Evolutionary conservation across 2,888 invertebrate species (phyloP).

Genomic region (Lamellibrachia satsuma): DNA sequence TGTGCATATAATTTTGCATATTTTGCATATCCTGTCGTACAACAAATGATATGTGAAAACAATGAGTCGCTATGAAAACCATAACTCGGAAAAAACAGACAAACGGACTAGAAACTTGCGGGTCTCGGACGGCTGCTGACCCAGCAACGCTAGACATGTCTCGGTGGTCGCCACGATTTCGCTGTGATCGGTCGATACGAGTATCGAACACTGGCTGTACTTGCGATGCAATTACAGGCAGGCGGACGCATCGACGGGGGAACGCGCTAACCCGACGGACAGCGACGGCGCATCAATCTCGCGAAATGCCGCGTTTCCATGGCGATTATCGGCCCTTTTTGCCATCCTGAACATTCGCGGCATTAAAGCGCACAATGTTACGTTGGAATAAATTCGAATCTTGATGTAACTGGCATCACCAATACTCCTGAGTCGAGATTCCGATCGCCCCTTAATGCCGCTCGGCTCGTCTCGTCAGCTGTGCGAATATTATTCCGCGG

Average conservation of each 20-base stretch:
- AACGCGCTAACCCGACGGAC: neutral
- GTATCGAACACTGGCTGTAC: neutral
- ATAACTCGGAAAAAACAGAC: neutral
- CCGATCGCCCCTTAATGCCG: constrained; percentile 10
- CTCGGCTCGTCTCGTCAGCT: constrained; percentile 17
- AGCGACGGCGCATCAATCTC: neutral
- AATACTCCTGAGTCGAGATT: constrained; percentile 6
- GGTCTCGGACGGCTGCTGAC: neutral
- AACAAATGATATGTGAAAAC: neutral
- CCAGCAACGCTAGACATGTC: neutral
- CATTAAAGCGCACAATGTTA: constrained; percentile 17
- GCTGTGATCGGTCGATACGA: neutral
- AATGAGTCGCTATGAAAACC: neutral
- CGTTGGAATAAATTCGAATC: constrained; percentile 17
- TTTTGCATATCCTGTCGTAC: too few species aligned
- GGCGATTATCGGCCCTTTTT: constrained; percentile 17
- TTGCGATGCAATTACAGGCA: constrained; percentile 1
- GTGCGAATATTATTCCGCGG: neutral
- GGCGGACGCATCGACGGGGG: neutral
- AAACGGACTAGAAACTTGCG: neutral
- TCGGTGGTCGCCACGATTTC: neutral
- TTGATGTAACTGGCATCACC: constrained; percentile 17
- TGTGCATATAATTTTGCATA: too few species aligned
- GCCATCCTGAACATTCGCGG: constrained; percentile 17
- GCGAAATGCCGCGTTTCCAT: constrained; percentile 17